Base-by-base conservation (phyloP, 2,797 vertebrate genomes). In the Melanotaenia parkinsoni region DNA sequence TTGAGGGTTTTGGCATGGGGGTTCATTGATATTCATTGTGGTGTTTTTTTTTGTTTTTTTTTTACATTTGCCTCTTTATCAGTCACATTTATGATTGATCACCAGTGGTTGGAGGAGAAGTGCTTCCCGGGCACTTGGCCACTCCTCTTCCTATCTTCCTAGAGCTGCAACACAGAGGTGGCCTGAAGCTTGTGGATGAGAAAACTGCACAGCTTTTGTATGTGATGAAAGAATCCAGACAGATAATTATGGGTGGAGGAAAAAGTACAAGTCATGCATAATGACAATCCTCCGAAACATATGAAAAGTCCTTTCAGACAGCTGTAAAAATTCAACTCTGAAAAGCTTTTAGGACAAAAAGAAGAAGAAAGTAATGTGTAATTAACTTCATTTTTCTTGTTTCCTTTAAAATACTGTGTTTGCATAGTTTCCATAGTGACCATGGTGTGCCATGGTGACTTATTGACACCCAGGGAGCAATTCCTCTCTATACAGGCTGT, bases 381-480 rank as follows among this genome's bases (percentile, higher is more conserved):
- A 91, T 88, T 80, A 83, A 79, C 77, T 82, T 86, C 18, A 84
- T 84, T 86, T 86, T 61, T 74, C 79, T 84, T 74, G 64, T 81
- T 90, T 88, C 73, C 71, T 76, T 74, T 4, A 50, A 90, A 85
- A 89, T 84, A 53, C 71, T 63, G 79, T 86, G 89, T 93, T 94
- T 93, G 89, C 40, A 43, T 82, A 83, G 93, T 95, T 92, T 88
- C 93, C 91, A 92, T 92, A 89, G 91, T 58, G 86, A 93, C 87
- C 54, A 6, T 72, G 80, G 76, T 84, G 86, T 74, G 84, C 89
- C 74, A 85, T 80, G 86, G 86, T 90, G 92, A 93, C 92, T 91
- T 93, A 88, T 92, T 74, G 74, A 91, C 91, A 92, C 92, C 83
- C 86, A 80, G 83, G 76, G 83, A 88, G 88, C 80, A 83, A 90